Percentiles rank a stretch among this genome's conserved stretches.
Conservation (phyloP, 23 tunicate species). For the Ascidia mentula region DNA sequence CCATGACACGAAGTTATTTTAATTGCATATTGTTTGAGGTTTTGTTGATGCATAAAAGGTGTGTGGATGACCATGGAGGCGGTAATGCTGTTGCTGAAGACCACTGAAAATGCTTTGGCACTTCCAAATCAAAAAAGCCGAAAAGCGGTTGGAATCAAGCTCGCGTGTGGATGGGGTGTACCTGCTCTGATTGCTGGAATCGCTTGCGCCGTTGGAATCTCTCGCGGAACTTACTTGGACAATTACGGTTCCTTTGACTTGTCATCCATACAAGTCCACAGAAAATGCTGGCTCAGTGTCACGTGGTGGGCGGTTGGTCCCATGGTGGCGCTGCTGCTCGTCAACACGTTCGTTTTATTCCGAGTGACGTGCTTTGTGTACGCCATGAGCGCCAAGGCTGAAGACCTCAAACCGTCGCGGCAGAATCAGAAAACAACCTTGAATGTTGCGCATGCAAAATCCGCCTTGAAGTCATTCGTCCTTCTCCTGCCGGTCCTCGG, state of each 20-base stretch:
- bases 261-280: neutral
- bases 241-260: neutral
- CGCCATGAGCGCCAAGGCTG: conserved; percentile 29
- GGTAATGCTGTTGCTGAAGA: conserved; percentile 4
- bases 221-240: conserved; percentile 1
- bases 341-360: neutral
- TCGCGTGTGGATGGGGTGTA: conserved; percentile 13
- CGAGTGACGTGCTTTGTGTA: conserved; percentile 30
- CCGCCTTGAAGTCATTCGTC: conserved; percentile 19
- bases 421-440: neutral
- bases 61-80: conserved; percentile 34
- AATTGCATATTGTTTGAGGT: no score
- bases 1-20: no score
- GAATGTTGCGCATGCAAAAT: neutral
- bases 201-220: neutral
- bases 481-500: conserved; percentile 29
- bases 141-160: neutral
- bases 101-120: conserved; percentile 11
- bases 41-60: neutral
- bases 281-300: conserved; percentile 25
- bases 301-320: conserved; percentile 15
- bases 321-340: neutral
- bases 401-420: conserved; percentile 15
- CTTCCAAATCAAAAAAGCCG: neutral
- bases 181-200: conserved; percentile 6